phyloP scores from a whole-genome alignment of 2,113 vertebrate genomes.

The Cynocephalus volans region DNA sequence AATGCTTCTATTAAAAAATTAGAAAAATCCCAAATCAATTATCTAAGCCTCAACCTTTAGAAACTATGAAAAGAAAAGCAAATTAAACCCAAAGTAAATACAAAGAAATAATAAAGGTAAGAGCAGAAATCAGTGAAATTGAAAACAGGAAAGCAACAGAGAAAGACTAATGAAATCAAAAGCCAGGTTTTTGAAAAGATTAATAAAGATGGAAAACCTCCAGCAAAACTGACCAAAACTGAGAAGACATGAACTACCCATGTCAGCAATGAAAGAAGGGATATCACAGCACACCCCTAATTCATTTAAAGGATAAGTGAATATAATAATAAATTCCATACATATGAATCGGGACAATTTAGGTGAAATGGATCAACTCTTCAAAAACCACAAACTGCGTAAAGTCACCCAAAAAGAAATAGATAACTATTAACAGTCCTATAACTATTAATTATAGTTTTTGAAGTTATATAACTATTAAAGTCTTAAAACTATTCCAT shows the following conservation, averaged over 20 bases:
- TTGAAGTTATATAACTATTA: background rate
- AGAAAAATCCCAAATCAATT: slow-evolving; percentile 4
- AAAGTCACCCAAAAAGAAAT: background rate
- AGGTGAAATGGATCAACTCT: background rate
- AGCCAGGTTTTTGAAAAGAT: background rate
- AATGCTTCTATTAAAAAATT: background rate
- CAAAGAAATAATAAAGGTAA: background rate
- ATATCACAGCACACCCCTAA: background rate
- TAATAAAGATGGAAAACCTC: background rate
- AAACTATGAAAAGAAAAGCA: background rate
- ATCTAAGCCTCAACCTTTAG: background rate
- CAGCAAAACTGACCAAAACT: background rate
- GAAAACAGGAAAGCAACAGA: slow-evolving; percentile 21
- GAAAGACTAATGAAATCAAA: background rate
- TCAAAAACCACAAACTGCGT: background rate
- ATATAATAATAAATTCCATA: slow-evolving; percentile 5
- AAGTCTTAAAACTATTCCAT: background rate
- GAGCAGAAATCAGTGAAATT: background rate
- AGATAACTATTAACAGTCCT: background rate
- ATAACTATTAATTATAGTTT: background rate
- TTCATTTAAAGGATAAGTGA: background rate
- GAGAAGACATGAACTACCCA: background rate
- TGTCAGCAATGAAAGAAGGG: background rate
- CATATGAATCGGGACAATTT: background rate
- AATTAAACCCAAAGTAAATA: slow-evolving; percentile 12